A percentile compares a stretch with the other conserved stretches of the same genome.
Evolutionary conservation across 2,888 invertebrate genomes (phyloP).

Genomic region (Micoletzkya japonica): DNA sequence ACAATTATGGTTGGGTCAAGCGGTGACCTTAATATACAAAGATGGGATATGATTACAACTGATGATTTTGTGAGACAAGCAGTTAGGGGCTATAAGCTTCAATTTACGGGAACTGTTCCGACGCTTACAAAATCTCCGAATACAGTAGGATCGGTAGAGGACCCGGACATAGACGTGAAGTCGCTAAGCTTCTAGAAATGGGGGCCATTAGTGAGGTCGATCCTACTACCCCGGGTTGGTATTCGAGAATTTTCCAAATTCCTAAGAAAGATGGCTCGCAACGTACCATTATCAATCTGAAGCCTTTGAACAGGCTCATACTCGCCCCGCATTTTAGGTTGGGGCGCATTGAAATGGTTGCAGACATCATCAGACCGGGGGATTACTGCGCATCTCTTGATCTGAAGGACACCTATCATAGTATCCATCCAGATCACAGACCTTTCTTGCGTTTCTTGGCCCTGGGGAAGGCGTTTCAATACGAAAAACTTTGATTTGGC

Average conservation of each 20-base stretch:
- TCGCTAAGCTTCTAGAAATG: background rate
- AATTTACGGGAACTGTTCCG: background rate
- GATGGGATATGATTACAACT: background rate
- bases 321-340: conserved; percentile 21
- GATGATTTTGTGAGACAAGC: background rate
- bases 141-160: background rate
- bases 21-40: background rate
- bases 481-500: conserved; percentile 6
- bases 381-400: conserved; percentile 3
- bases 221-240: background rate
- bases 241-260: conserved; percentile 17
- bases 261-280: conserved; percentile 23
- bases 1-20: background rate
- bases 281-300: conserved; percentile 23
- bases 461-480: background rate
- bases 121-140: background rate
- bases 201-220: background rate
- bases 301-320: background rate
- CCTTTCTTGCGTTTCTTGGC: conserved; percentile 2
- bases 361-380: background rate
- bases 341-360: background rate
- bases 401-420: conserved; percentile 25
- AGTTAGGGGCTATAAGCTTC: background rate
- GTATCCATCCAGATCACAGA: background rate
- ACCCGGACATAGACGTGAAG: background rate